phyloP scores from a whole-genome alignment of 2,797 vertebrate genomes.

The Chelon labrosus region DNA sequence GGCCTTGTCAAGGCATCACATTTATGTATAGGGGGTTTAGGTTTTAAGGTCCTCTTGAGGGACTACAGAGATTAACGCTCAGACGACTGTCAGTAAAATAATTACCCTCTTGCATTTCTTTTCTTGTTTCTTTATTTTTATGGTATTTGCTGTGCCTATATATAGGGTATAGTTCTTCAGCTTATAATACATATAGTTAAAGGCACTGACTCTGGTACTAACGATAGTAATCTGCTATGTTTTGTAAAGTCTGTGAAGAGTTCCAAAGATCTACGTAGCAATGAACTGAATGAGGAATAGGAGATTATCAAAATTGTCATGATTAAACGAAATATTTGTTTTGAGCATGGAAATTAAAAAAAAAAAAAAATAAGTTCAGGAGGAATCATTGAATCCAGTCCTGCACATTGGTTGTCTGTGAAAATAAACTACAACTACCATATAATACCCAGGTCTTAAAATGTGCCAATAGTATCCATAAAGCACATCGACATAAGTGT shows the following conservation, averaged over 20 bases:
- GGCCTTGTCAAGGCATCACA: neutral
- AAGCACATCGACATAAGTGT: neutral
- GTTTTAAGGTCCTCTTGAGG: neutral
- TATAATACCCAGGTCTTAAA: neutral
- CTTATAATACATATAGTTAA: neutral
- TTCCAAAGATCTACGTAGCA: neutral
- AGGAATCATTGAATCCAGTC: conserved; percentile 13
- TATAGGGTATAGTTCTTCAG: neutral
- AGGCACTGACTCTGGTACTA: neutral
- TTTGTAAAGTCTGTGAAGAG: neutral
- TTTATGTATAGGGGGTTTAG: neutral
- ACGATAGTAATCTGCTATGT: neutral
- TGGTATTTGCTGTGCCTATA: neutral
- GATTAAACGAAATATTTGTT: conserved; percentile 1
- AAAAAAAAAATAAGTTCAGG: conserved; percentile 10
- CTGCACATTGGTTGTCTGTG: conserved; percentile 10
- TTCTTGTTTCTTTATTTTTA: neutral
- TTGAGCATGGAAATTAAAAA: neutral
- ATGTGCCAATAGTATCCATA: neutral
- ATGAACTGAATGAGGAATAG: neutral
- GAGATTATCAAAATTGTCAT: neutral
- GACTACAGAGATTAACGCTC: too few species aligned
- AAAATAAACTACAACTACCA: neutral
- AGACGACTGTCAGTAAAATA: neutral
- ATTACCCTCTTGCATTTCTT: neutral